Percentiles rank a stretch among this genome's conserved stretches.
phyloP scores from a whole-genome alignment of 1,140 invertebrate species.

The Drosophila rufa region DNA sequence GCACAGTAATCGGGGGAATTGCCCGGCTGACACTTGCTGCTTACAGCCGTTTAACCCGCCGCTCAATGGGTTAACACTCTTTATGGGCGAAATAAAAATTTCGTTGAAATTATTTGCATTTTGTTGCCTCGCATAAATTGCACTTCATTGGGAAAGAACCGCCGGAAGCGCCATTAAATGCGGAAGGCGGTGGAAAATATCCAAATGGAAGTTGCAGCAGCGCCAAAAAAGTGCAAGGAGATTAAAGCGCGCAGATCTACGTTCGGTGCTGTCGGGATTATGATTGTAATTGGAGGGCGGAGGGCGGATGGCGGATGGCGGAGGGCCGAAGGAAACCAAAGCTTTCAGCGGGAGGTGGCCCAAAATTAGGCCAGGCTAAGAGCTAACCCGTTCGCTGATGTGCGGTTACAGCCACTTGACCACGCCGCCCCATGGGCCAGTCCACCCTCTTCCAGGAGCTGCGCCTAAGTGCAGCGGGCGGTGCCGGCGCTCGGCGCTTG shows the following conservation, averaged over 20 bases:
- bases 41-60: slow-evolving; percentile 76
- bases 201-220: slow-evolving; percentile 17
- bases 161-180: slow-evolving; percentile 18
- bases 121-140: slow-evolving; percentile 69
- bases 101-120: slow-evolving; percentile 68
- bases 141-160: slow-evolving; percentile 41
- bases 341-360: slow-evolving; percentile 51
- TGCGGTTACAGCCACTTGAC: slow-evolving; percentile 64
- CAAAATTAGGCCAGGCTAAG: slow-evolving; percentile 68
- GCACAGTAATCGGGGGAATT: slow-evolving; percentile 63
- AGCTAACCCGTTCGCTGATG: slow-evolving; percentile 42
- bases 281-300: slow-evolving; percentile 10
- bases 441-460: slow-evolving; percentile 4
- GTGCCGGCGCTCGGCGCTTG: slow-evolving; percentile 41
- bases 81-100: slow-evolving; percentile 58
- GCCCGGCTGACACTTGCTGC: slow-evolving; percentile 72
- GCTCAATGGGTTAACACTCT: slow-evolving; percentile 57
- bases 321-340: slow-evolving; percentile 24
- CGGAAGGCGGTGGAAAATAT: slow-evolving; percentile 23
- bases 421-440: neutral
- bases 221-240: neutral
- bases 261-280: slow-evolving; percentile 29
- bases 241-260: slow-evolving; percentile 16
- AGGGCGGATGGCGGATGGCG: neutral
- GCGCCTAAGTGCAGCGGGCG: slow-evolving; percentile 38